Base-by-base conservation (phyloP, 1,140 invertebrate genomes). In the Temnothorax curvispinosus region DNA sequence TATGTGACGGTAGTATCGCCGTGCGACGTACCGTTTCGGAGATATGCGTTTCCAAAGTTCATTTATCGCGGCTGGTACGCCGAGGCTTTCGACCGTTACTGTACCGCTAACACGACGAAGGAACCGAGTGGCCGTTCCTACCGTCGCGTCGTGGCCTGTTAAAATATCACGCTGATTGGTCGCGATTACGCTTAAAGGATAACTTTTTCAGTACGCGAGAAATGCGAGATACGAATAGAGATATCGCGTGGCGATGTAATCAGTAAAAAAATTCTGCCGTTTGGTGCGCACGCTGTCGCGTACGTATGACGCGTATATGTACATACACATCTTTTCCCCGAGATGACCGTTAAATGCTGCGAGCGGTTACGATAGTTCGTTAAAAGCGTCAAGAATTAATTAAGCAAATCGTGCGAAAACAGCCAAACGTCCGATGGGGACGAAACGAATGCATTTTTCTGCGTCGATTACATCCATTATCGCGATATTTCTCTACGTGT, bases 61-160 rank as follows among this genome's bases (percentile, higher is more conserved):
- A 69, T 81, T 85, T 60, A 86, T 89, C 62, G 56, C 78, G 58
- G 27, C 5, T 18, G 50, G 41, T 32, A 67, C 77, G 38, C 4
- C 56, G 69, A 84, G 81, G 72, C 84, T 80, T 89, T 90, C 87
- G 72, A 56, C 8, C 15, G 84, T 88, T 90, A 90, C 77, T 94
- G 92, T 94, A 94, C 90, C 89, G 54, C 81, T 75, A 75, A 90
- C 81, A 78, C 89, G 88, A 90, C 78, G 90, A 90, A 90, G 92
- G 90, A 92, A 91, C 92, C 89, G 88, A 92, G 87, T 89, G 89
- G 50, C 64, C 72, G 82, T 81, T 86, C 69, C 86, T 88, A 85
- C 90, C 87, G 74, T 87, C 75, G 81, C 87, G 74, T 87, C 75
- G 81, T 80, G 65, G 78, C 69, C 84, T 74, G 85, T 91, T 90